Evolutionary conservation across 1,140 invertebrate species (phyloP).

Genomic region (Acarapis woodi): DNA sequence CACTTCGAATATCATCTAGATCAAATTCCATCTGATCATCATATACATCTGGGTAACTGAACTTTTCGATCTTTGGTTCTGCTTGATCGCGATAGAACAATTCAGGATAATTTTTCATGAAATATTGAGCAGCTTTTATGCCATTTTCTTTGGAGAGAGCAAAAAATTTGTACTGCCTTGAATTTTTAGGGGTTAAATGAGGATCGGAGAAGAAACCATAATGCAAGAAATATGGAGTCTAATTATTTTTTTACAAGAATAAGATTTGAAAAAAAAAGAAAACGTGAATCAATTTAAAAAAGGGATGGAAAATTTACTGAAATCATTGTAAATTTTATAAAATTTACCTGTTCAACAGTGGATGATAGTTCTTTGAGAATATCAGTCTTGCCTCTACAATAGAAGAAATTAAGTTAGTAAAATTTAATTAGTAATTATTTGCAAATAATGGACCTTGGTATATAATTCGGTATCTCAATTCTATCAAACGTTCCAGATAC

Average conservation of each 20-base stretch:
- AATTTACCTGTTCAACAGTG: slow-evolving; percentile 1
- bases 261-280: too few relatives aligned
- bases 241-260: neutral
- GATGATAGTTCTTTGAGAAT: slow-evolving; percentile 4
- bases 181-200: slow-evolving; percentile 4
- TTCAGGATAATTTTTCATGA: slow-evolving; percentile 39
- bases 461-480: neutral
- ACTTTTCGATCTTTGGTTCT: slow-evolving; percentile 35
- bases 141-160: slow-evolving; percentile 54
- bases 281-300: slow-evolving; percentile 24
- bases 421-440: neutral
- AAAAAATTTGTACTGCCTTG: slow-evolving; percentile 33
- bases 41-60: slow-evolving; percentile 32
- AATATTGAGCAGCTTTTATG: slow-evolving; percentile 52
- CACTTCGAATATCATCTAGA: slow-evolving; percentile 27
- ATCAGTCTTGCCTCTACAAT: slow-evolving; percentile 1
- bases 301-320: neutral
- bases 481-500: neutral
- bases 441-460: neutral
- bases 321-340: neutral
- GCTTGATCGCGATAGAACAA: slow-evolving; percentile 37
- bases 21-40: slow-evolving; percentile 34
- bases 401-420: neutral
- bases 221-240: slow-evolving; percentile 1
- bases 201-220: neutral